Conservation (phyloP, 1,140 invertebrate genomes). For the Drosophila subobscura region DNA sequence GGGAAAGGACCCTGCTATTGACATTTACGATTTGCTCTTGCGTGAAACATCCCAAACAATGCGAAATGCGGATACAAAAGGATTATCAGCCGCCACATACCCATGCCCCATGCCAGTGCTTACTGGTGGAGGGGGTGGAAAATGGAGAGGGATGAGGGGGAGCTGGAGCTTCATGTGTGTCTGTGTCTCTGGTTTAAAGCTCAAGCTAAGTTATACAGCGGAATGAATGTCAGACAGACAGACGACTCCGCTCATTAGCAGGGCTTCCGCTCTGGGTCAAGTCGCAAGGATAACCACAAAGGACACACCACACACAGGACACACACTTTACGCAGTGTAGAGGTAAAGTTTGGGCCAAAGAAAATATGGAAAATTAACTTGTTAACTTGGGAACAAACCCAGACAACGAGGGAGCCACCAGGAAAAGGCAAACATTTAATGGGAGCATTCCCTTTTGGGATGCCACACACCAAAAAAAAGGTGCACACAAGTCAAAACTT, state of each 20-base stretch:
- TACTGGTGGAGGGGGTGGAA: neutral
- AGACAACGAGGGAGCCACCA: conserved; percentile 19
- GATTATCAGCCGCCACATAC: conserved; percentile 50
- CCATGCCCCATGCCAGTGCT: conserved; percentile 3
- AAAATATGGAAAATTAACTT: conserved; percentile 82
- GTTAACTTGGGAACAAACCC: conserved; percentile 57
- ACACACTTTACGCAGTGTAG: conserved; percentile 38
- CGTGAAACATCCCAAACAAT: conserved; percentile 70
- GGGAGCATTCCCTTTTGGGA: conserved; percentile 70
- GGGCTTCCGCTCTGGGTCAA: conserved; percentile 6
- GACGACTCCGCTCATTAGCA: conserved; percentile 14
- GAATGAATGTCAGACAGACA: too few species aligned
- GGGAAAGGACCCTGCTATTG: conserved; percentile 62
- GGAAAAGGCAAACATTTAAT: conserved; percentile 57
- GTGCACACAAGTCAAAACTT: conserved; percentile 66
- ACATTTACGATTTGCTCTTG: conserved; percentile 78
- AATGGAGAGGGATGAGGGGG: neutral
- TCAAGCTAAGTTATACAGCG: neutral
- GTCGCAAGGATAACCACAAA: conserved; percentile 20
- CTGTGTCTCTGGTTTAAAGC: conserved; percentile 9
- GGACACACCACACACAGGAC: neutral
- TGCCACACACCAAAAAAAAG: conserved; percentile 54
- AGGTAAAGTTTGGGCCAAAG: conserved; percentile 67
- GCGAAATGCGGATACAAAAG: conserved; percentile 64
- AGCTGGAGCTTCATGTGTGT: conserved; percentile 5